phyloP scores from a whole-genome alignment of 1,140 invertebrate genomes.

The Formica selysi region DNA sequence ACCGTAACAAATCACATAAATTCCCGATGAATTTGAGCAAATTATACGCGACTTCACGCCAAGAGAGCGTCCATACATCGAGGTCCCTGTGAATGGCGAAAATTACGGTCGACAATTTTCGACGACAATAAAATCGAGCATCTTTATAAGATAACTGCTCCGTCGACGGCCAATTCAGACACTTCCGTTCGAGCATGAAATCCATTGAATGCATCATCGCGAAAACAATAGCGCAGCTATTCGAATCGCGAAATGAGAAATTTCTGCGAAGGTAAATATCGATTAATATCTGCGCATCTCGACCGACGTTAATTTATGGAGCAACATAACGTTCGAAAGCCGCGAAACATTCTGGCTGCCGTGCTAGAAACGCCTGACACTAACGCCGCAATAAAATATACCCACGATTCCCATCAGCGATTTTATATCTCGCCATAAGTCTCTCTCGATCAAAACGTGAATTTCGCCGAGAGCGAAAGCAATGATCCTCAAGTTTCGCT shows the following conservation, averaged over 20 bases:
- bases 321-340: background rate
- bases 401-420: background rate
- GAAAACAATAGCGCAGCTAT: constrained; percentile 14
- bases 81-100: background rate
- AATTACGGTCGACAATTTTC: constrained; percentile 19
- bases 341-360: background rate
- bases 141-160: constrained; percentile 18
- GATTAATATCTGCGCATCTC: constrained; percentile 45
- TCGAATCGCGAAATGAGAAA: constrained; percentile 64
- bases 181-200: background rate
- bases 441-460: constrained; percentile 5
- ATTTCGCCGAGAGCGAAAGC: background rate
- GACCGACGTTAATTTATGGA: constrained; percentile 30
- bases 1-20: background rate
- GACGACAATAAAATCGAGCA: background rate
- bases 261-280: constrained; percentile 63
- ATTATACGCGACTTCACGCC: constrained; percentile 7
- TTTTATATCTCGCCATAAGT: constrained; percentile 8
- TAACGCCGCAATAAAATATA: constrained; percentile 46
- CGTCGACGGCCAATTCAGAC: background rate
- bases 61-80: background rate
- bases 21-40: constrained; percentile 33
- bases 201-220: background rate
- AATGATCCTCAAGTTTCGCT: constrained; percentile 9
- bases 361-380: constrained; percentile 27